phyloP scores from a whole-genome alignment of 2,797 vertebrate genomes.

The Orientallactaga sibirica region DNA sequence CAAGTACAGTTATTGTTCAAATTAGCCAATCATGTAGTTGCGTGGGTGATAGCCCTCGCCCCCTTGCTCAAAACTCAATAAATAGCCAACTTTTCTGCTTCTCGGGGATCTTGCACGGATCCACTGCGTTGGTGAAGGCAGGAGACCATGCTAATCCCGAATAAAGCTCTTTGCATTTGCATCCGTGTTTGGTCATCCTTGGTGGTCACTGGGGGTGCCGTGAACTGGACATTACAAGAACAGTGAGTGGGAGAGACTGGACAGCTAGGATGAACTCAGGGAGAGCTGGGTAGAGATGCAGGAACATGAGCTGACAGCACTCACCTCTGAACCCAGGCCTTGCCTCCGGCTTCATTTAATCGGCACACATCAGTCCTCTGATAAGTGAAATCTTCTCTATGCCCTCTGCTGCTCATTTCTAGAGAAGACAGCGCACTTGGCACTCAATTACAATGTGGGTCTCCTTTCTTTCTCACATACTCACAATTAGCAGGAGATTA shows the following conservation, averaged over 20 bases:
- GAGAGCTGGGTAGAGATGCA: not conserved
- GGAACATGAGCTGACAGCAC: not conserved
- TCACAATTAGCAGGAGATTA: constrained; percentile 1
- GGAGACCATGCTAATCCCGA: too few relatives aligned
- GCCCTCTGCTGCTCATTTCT: not conserved
- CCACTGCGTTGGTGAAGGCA: too few relatives aligned
- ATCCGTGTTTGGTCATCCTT: too few relatives aligned
- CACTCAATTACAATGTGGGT: not conserved
- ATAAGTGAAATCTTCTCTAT: not conserved
- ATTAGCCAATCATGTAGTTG: too few relatives aligned
- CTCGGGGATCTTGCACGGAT: too few relatives aligned
- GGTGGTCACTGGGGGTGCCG: too few relatives aligned
- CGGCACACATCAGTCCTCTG: not conserved
- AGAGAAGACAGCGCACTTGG: not conserved
- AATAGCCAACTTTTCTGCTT: too few relatives aligned
- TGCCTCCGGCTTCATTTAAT: not conserved
- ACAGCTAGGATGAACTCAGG: not conserved
- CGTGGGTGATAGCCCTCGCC: too few relatives aligned
- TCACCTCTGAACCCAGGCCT: not conserved
- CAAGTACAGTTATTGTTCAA: too few relatives aligned
- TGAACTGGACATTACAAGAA: not conserved
- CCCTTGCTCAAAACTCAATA: too few relatives aligned
- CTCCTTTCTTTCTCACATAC: not conserved
- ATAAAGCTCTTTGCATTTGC: too few relatives aligned
- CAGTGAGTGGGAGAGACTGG: not conserved